Evolutionary conservation across 2,113 vertebrate genomes (phyloP), one percentile per base, ranked within the genome.

Genomic region (Phrynocephalus versicolor): DNA sequence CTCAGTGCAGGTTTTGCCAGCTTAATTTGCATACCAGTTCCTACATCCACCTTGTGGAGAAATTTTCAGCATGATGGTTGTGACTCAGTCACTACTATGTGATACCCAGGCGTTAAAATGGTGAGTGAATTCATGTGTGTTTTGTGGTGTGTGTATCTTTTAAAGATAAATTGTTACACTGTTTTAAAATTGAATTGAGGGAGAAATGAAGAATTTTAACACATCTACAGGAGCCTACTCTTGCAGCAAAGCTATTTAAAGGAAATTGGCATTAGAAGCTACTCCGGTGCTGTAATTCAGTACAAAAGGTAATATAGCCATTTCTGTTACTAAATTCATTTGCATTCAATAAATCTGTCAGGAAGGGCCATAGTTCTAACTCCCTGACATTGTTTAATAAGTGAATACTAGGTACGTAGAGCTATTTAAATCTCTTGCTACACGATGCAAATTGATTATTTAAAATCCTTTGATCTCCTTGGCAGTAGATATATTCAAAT

Each of bases 381-480:
- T 15, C 85, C 79, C 76, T 82, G 2, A 79, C 83, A 65, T 77
- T 30, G 16, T 87, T 81, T 89, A 88, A 70, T 10, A 88, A 86
- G 82, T 67, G 58, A 81, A 30, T 37, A 70, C 4, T 82, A n/a
- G 37, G 58, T 79, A 75, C 30, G 71, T 86, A 12, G 2, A 45
- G 25, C 60, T 79, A 14, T 87, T 88, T 72, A 82, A 64, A 87
- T 82, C 39, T 84, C 10, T 57, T 27, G 55, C 2, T 65, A 71
- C 15, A 18, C 84, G 86, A 67, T 62, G 16, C 84, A 89, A 91
- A 92, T 39, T 37, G 9, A 82, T 70, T 90, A 85, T 25, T 89
- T 79, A 14, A 62, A 74, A 16, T 86, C 45, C 16, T 84, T 92
- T 92, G 71, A 88, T 89, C 86, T 87, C 7, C 8, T 90, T 89